Base-by-base conservation (phyloP, 2,888 invertebrate species). In the Pinctada fucata region DNA sequence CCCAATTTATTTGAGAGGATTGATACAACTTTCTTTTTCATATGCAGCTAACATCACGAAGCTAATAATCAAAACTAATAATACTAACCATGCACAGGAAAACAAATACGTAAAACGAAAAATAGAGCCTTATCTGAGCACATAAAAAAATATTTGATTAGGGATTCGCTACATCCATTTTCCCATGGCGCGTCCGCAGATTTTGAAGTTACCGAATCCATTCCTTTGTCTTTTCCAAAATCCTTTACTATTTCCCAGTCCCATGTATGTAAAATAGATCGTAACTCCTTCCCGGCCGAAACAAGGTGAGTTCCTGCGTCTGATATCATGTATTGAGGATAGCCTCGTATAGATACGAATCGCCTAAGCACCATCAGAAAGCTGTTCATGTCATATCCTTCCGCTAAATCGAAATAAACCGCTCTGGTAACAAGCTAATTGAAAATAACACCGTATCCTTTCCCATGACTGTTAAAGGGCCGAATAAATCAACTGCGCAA, bases 141-240 rank as follows among this genome's bases (percentile, higher is more conserved):
- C 31, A 31, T 31, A 31, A 31, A 31, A 31, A 31, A 31, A 31
- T 31, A 72, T 72, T 77, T 77, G 16, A 77, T 72, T 3, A 77
- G 48, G 5, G 72, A 48, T 48, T 72, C 76, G 52, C 76, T 52
- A 49, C 66, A 65, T 31, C 72, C 76, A 47, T 77, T 77, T 67
- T 72, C 76, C 76, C 76, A 77, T 45, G 72, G 76, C 8, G 76
- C 76, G 48, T 77, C 67, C 16, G 72, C 76, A 8, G 76, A 72
- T 52, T 77, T 77, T 3, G 16, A 48, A 6, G 64, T n/a, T 16
- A 31, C 66, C 76, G 5, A 47, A n/a, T 65, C 16, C 58, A 58
- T 58, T 58, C 13, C 58, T 58, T 58, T 58, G 31, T 58, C 8
- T 47, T 72, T n/a, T 8, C 77, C 66, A 67, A 67, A 72, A 10